Evolutionary conservation across 1,140 invertebrate species (phyloP).

Genomic region (Neodiprion lecontei): DNA sequence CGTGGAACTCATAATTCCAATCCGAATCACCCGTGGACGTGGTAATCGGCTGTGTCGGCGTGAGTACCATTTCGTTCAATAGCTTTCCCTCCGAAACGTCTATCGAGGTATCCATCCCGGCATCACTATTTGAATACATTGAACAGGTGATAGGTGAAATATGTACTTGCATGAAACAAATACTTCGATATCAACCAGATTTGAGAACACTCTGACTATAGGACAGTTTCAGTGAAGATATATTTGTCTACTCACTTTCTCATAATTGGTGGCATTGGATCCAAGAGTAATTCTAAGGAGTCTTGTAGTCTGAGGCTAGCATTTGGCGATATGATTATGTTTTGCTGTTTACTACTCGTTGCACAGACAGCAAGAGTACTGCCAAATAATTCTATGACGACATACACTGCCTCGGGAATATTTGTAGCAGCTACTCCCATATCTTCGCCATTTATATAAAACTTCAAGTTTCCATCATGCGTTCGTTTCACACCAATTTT

Average conservation of each 20-base stretch:
- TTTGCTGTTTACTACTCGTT: conserved; percentile 63
- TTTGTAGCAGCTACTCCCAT: conserved; percentile 82
- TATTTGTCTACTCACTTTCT: conserved; percentile 44
- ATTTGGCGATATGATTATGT: conserved; percentile 61
- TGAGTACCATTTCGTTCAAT: conserved; percentile 49
- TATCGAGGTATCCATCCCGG: conserved; percentile 55
- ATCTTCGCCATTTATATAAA: conserved; percentile 82
- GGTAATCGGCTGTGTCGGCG: conserved; percentile 48
- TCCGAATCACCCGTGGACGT: conserved; percentile 43
- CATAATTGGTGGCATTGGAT: conserved; percentile 61
- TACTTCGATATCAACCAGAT: too few relatives aligned
- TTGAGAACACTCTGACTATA: too few relatives aligned
- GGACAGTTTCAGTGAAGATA: not conserved
- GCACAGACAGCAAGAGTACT: conserved; percentile 70
- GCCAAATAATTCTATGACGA: conserved; percentile 77
- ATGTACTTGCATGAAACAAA: too few relatives aligned
- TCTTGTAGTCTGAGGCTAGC: conserved; percentile 69
- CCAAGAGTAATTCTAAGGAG: conserved; percentile 68
- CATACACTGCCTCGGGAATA: conserved; percentile 79
- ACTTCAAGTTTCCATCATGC: conserved; percentile 66
- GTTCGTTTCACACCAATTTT: conserved; percentile 72
- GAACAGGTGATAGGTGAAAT: not conserved
- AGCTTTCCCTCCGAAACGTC: conserved; percentile 57
- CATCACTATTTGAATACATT: conserved; percentile 37
- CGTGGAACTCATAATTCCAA: conserved; percentile 67